Evolutionary conservation across 2,797 vertebrate species (phyloP).

Genomic region (Enteromius afrohamiltoni): DNA sequence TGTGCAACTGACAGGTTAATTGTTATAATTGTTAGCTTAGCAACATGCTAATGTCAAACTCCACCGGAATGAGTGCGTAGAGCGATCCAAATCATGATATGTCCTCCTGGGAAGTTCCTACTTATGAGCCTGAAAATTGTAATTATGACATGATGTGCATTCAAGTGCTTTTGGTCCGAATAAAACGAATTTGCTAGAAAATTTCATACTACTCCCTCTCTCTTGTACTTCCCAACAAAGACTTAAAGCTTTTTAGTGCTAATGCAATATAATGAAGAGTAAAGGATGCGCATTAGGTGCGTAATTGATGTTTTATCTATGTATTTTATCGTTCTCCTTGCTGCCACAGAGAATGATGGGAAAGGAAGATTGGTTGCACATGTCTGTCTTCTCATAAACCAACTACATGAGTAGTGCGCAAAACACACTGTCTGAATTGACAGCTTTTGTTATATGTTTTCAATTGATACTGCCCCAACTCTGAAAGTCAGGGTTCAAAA

Average conservation of each 20-base stretch:
- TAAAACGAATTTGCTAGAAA: conserved; percentile 4
- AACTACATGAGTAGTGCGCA: neutral
- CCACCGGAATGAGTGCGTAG: neutral
- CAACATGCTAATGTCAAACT: conserved; percentile 10
- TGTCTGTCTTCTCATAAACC: neutral
- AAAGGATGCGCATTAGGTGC: conserved; percentile 11
- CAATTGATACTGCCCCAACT: neutral
- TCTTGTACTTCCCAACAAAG: conserved; percentile 4
- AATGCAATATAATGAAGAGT: conserved; percentile 29
- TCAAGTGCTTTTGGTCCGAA: conserved; percentile 12
- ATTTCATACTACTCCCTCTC: neutral
- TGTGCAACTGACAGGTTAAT: conserved; percentile 22
- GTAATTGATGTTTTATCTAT: conserved; percentile 18
- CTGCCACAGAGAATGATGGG: neutral
- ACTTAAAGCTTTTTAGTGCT: conserved; percentile 24
- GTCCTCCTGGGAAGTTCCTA: conserved; percentile 6
- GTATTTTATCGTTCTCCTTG: neutral
- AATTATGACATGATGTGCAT: neutral
- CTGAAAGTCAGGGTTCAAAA: neutral
- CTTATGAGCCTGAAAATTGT: neutral
- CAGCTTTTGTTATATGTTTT: neutral
- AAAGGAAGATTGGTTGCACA: neutral
- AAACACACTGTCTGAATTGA: neutral
- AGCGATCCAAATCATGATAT: neutral
- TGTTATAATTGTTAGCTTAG: conserved; percentile 38